phyloP scores from a whole-genome alignment of 1,140 invertebrate genomes.

The Drosophila sp. region DNA sequence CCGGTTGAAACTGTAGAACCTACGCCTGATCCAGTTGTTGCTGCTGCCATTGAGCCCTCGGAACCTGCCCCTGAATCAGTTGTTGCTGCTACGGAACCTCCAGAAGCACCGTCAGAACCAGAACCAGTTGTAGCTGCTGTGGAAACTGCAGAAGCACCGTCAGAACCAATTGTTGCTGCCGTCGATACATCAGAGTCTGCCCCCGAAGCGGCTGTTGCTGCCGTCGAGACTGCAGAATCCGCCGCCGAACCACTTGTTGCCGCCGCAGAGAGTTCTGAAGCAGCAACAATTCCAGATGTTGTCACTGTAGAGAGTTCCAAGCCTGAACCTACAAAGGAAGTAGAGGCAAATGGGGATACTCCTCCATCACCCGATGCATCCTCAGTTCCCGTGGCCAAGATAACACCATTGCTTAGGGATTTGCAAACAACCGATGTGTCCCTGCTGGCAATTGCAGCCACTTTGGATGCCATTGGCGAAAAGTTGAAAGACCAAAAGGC shows the following conservation, averaged over 20 bases:
- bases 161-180: not conserved
- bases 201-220: not conserved
- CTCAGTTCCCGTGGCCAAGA: constrained; percentile 56
- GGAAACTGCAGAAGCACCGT: not conserved
- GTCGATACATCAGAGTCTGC: not conserved
- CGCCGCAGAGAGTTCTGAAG: not conserved
- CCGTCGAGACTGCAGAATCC: not conserved
- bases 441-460: constrained; percentile 58
- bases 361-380: constrained; percentile 18
- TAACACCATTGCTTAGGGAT: constrained; percentile 54
- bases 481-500: constrained; percentile 58
- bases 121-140: not conserved
- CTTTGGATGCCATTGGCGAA: constrained; percentile 58
- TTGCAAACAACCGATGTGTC: constrained; percentile 58
- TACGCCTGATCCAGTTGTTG: too few species aligned
- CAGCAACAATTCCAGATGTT: not conserved
- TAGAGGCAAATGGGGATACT: not conserved
- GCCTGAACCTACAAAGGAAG: not conserved
- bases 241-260: not conserved
- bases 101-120: not conserved
- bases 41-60: too few species aligned
- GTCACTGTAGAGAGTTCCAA: not conserved
- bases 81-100: not conserved
- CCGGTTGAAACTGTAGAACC: too few species aligned
- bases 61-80: not conserved